Base-by-base conservation (phyloP, 1,140 invertebrate species). In the Drosophila obscura region DNA sequence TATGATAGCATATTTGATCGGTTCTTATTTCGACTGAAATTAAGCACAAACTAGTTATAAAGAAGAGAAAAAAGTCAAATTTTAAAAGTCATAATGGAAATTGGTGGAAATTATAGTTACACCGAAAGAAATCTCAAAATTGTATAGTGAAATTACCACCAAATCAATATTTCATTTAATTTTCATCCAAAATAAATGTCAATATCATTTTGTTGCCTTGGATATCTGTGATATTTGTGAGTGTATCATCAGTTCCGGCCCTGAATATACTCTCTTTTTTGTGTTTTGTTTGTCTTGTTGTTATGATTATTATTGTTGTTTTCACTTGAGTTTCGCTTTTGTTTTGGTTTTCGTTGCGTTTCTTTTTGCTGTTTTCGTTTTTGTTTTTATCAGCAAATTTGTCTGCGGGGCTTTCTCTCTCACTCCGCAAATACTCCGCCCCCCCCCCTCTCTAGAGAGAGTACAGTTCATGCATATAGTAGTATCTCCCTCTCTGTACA, bases 301-400 rank as follows among this genome's bases (percentile, higher is more conserved):
- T 49, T 52, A 53, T 43, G 8, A 28, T 46, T 65, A 28, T 46
- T 65, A 24, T 62, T 77, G 60, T 61, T 57, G 71, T 78, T 74
- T 78, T 79, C 73, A 73, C 62, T 63, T 59, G 57, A 77, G 58
- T 77, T 77, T 76, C 46, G 41, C 7, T n/a, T 43, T 46, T 51
- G 22, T 49, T 31, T 43, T 31, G 16, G 51, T 53, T 39, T 16
- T 53, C 67, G 68, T 67, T 72, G 45, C 50, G 35, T 31, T 63
- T 58, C 56, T 57, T 71, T 50, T 45, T 35, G 15, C 43, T 31
- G 43, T 60, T 31, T 46, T 60, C 46, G 74, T 51, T 56, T 84
- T 56, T 77, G 66, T 77, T 85, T 80, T 85, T 85, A 69, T 84
- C 64, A 71, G 68, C 66, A 62, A 65, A 63, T 80, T 74, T 84